Evolutionary conservation across 1,140 invertebrate genomes (phyloP).

Genomic region (Sycophaga agraensis): DNA sequence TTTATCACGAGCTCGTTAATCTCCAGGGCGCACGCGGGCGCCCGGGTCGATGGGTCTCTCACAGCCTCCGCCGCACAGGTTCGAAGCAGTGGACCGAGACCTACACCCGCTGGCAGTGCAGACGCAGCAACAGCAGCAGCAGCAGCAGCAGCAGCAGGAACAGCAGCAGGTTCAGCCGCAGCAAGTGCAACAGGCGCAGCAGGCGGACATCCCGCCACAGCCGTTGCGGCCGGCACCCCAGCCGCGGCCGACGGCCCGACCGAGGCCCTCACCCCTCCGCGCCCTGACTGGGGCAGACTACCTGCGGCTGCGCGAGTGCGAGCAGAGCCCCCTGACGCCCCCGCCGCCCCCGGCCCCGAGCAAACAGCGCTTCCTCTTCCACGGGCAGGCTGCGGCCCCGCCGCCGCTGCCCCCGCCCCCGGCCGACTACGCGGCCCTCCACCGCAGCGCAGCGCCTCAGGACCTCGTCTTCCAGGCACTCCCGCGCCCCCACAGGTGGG

Average conservation of each 20-base stretch:
- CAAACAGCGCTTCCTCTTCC: conserved; percentile 7
- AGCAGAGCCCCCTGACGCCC: conserved; percentile 44
- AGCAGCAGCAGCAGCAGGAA: conserved; percentile 43
- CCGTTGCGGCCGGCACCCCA: conserved; percentile 60
- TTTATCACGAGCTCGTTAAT: too few relatives aligned
- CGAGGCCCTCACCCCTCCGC: conserved; percentile 50
- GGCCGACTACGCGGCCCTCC: background rate
- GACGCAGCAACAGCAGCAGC: conserved; percentile 59
- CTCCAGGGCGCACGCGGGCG: too few relatives aligned
- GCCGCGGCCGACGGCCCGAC: conserved; percentile 46
- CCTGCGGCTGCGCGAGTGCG: conserved; percentile 44
- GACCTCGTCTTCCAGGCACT: background rate
- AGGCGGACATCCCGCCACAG: conserved; percentile 56
- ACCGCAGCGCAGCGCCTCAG: background rate
- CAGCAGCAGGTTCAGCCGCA: conserved; percentile 53
- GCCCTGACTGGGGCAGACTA: conserved; percentile 42
- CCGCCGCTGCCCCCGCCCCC: conserved; percentile 20
- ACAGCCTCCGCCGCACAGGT: conserved; percentile 35
- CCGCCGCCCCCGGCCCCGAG: conserved; percentile 35
- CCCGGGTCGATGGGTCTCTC: too few relatives aligned
- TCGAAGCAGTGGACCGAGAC: conserved; percentile 53
- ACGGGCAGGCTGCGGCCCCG: background rate
- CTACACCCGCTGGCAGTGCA: conserved; percentile 50
- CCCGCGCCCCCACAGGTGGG: too few relatives aligned
- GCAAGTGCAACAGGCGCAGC: too few relatives aligned